Base-by-base conservation (phyloP, 1,140 invertebrate genomes). In the Leptinotarsa lineolata region DNA sequence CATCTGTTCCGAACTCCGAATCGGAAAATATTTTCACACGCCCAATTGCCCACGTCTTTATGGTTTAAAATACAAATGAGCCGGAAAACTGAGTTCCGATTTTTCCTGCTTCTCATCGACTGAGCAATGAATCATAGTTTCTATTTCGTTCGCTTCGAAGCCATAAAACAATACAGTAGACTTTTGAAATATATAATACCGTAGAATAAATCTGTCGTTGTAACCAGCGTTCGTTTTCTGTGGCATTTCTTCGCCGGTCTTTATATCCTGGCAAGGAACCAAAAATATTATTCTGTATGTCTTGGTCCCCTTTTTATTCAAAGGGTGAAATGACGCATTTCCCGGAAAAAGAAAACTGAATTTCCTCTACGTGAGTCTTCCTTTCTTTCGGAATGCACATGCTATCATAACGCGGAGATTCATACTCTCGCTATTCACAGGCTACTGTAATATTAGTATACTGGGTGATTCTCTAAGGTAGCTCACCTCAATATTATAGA, bases 101-200 rank as follows among this genome's bases (percentile, higher is more conserved):
- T 64, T 64, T 30, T 22, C 61, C 15, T 64, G 22, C 1, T 21
- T 54, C 6, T 18, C 12, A n/a, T n/a, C n/a, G n/a, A n/a, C n/a
- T n/a, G n/a, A n/a, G n/a, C n/a, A n/a, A n/a, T 30, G 21, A 64
- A 20, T 64, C 61, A 64, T 64, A 64, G n/a, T 64, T 64, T 64
- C 61, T 15, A 64, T 64, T 64, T 30, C 61, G 24, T 64, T 64
- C 21, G 11, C 15, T 22, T 24, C 21, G 61, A 64, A 64, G 16
- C n/a, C 20, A 64, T 22, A 22, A 64, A 64, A 64, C 21, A 64
- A 64, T 64, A 30, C 15, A n/a, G 20, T 3, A 64, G 61, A 30
- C 24, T 5, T 64, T 64, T 30, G n/a, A 30, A 64, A 64, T 16
- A 64, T 64, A 18, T 64, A 30, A 16, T 64, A 64, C 20, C n/a